Base-by-base conservation (phyloP, 2,113 vertebrate genomes). In the Nestor notabilis region DNA sequence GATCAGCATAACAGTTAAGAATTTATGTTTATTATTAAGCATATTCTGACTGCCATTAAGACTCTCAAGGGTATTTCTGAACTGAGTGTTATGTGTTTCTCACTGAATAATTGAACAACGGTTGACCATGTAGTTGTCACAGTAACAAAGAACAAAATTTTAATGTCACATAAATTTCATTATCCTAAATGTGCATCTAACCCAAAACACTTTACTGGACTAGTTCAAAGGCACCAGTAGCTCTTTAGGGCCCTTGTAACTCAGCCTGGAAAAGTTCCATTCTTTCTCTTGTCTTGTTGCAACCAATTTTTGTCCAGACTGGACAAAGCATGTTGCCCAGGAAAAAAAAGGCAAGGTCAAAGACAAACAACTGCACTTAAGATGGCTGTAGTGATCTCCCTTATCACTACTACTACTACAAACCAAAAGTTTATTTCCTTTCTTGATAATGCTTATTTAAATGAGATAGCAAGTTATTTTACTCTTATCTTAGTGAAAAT, bases 321-420 rank as follows among this genome's bases (percentile, higher is more conserved):
- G 60, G 49, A 58, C 5, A 82, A 87, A 80, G 17, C 9, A 68
- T 56, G 10, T 11, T 49, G 52, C 37, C 47, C 53, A 83, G 63
- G 63, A 92, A 96, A 83, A 92, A 96, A 83, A 86, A 88, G 33
- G 25, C 31, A 86, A 90, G 44, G 91, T 76, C 84, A 83, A 72
- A 94, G 78, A 87, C 41, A 80, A 93, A 85, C 71, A 80, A 35
- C 29, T 58, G 71, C 69, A 29, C 9, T 27, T 31, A 64, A 81
- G 13, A 58, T 1, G 2, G 1, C 7, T 20, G 5, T 76, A 76
- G 87, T 65, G 17, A 52, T 87, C 56, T 71, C 21, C 10, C 13
- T 92, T 92, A 78, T 78, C 8, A 0, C 33, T 78, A 28, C 64
- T 68, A 28, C 50, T 75, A 46, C 11, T 61, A 75, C 11, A 81